Evolutionary conservation across 2,113 vertebrate species (phyloP).

Genomic region (Pseudonaja textilis): DNA sequence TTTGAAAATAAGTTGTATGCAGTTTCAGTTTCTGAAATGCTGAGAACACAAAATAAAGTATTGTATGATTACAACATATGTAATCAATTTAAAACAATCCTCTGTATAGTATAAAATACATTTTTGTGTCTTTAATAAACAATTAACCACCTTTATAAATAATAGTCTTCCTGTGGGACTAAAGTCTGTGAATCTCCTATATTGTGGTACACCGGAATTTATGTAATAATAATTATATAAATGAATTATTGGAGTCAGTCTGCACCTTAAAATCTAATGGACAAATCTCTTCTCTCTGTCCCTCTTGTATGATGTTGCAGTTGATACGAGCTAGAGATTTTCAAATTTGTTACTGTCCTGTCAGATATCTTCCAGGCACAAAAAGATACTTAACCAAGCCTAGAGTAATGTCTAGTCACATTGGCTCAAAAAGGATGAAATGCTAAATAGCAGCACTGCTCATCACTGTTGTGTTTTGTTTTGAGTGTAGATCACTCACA

Average conservation of each 20-base stretch:
- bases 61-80: not conserved
- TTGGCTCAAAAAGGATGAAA: not conserved
- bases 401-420: not conserved
- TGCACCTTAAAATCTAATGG: not conserved
- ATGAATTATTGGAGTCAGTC: not conserved
- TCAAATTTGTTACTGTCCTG: not conserved
- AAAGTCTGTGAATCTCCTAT: not conserved
- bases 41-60: not conserved
- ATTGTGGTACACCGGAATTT: not conserved
- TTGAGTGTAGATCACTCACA: not conserved
- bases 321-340: not conserved
- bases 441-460: not conserved
- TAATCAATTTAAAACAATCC: not conserved
- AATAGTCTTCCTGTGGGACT: not conserved
- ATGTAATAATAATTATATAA: not conserved
- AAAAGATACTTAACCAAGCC: not conserved
- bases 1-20: fast-evolving
- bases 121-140: not conserved
- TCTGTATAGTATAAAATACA: not conserved
- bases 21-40: conserved; percentile 1
- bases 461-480: not conserved
- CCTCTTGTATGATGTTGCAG: not conserved
- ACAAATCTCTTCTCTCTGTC: not conserved
- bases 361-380: not conserved
- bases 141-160: not conserved